Base-by-base conservation (phyloP, 2,113 vertebrate genomes). In the Cephalopholis sonnerati region DNA sequence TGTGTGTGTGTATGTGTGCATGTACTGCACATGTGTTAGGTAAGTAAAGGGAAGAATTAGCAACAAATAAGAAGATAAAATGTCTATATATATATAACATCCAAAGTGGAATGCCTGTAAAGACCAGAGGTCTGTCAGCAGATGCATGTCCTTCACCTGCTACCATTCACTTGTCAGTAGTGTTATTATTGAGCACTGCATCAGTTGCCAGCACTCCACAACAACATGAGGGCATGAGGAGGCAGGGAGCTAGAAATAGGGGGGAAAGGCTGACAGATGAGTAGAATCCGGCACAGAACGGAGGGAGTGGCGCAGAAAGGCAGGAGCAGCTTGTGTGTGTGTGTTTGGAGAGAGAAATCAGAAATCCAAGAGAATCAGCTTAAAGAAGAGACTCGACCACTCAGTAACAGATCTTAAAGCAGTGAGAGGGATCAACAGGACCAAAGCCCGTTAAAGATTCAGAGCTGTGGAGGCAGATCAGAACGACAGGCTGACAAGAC, bases 281-380 rank as follows among this genome's bases (percentile, higher is more conserved):
- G 87, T 71, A 29, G 76, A 93, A 85, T 83, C 80, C 87, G 79
- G 78, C 79, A 86, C 67, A 87, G 84, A 85, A 41, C 54, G 68
- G 87, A 91, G 91, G 93, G 92, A 92, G 92, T 91, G 92, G 93
- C 82, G 66, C 83, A 89, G 80, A 82, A 81, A 89, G 78, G 84
- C 81, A 84, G 87, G 84, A 93, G 85, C 91, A 84, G 92, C 90
- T 86, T 44, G 73, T 53, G 71, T 25, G 71, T 46, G 53, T 63
- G 89, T 66, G 88, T 79, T 79, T 77, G 75, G 80, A 77, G 73
- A 85, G 87, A 79, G 89, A 63, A 80, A 77, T 89, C 89, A 91
- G 87, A 89, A 92, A 93, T 83, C 87, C 86, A 89, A 83, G 86
- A 82, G 83, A 85, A 76, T 83, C 82, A 5, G 81, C 87, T 85